Evolutionary conservation across 2,888 invertebrate species (phyloP), one percentile per base, ranked within the genome.

Genomic region (Julus scanicus): DNA sequence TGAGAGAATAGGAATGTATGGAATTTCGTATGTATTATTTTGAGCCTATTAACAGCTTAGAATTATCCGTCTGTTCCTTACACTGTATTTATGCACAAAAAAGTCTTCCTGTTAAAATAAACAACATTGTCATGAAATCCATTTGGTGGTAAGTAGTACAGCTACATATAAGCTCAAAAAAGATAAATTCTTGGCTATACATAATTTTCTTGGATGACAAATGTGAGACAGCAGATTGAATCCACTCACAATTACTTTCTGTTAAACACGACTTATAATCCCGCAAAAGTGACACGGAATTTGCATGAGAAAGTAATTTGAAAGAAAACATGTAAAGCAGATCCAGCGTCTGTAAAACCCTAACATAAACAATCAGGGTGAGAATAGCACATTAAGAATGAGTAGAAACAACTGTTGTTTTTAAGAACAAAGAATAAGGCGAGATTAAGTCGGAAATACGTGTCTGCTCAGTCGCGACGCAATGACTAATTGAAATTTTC

Each of bases 361-460:
- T 29, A 71, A 71, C 29, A 63, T n/a, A 71, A 71, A 29, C 29
- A 71, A 20, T 5, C 20, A 71, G 29, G n/a, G 29, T 29, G 71
- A 4, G 20, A 63, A 63, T 5, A 13, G 13, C 48, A 11, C 53
- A 17, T 53, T 53, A 53, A 53, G 53, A 20, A 29, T 2, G 29
- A 71, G 20, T 2, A 29, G 71, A 71, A 71, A 11, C 71, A 71
- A 71, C 71, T 71, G 71, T 71, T 71, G 71, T 71, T 71, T 20
- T 71, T 71, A n/a, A 20, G 71, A 71, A 71, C 71, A 71, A 71
- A 71, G 29, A 20, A 20, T 29, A 20, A 63, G 63, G 20, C 63
- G 71, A 29, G 71, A 71, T 71, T 71, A 71, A 71, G 71, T 20
- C 6, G 71, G 71, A 71, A 71, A 29, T 2, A 71, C 71, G 71